A percentile compares a stretch with the other conserved stretches of the same genome.
These are phyloP conservation scores for Agelaius tricolor DNA, from an alignment of 2,113 vertebrate genomes.

Conservation along the genomic window DNA sequence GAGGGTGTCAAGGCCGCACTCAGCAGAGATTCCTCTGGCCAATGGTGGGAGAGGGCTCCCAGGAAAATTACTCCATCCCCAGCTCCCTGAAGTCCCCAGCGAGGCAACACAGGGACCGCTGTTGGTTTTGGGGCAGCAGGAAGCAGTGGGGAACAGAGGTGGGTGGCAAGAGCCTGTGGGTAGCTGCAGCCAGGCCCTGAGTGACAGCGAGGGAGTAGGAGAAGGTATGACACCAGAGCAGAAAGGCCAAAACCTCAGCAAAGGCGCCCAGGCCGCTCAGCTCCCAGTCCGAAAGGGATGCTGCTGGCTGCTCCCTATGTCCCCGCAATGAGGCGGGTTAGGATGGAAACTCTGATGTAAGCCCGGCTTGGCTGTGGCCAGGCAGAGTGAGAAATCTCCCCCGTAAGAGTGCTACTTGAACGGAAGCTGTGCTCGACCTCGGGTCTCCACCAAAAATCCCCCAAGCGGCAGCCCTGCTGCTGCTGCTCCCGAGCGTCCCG, in stretches of 20 bases:
- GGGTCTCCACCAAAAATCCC: background rate
- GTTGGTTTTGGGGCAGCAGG: background rate
- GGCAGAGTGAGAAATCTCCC: background rate
- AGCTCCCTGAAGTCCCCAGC: accelerated
- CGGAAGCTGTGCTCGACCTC: conserved; percentile 21
- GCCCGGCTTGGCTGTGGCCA: background rate
- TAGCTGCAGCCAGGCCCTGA: background rate
- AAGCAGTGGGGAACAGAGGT: accelerated
- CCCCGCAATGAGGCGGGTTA: background rate
- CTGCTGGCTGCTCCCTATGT: background rate
- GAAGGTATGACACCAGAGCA: background rate
- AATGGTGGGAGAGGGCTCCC: background rate
- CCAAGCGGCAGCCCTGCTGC: background rate
- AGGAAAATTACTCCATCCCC: background rate
- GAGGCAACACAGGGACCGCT: accelerated
- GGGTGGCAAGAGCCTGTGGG: background rate
- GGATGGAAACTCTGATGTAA: conserved; percentile 19
- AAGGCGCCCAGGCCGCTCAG: background rate
- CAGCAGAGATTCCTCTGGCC: conserved; percentile 17
- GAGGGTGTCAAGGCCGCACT: background rate
- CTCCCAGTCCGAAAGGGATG: background rate
- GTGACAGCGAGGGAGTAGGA: background rate
- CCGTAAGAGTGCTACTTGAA: conserved; percentile 1
- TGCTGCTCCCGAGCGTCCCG: background rate
- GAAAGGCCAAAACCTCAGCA: background rate